Conservation (phyloP, 1,140 invertebrate genomes). For the Platyura marginata region DNA sequence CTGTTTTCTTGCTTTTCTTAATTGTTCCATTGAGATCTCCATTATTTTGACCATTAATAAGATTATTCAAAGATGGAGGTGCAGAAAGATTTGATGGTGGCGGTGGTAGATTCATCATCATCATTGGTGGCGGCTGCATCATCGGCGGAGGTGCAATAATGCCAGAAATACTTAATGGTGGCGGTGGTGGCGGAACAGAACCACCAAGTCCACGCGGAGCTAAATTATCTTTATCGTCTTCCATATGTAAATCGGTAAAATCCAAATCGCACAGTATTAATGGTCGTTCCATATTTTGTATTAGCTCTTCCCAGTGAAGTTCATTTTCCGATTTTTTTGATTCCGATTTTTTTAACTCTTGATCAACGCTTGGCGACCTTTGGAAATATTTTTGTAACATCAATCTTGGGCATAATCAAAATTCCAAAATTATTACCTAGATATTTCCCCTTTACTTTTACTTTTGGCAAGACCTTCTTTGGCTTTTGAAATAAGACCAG, state of each 20-base stretch:
- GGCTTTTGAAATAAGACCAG: conserved; percentile 77
- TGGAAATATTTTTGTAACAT: not conserved
- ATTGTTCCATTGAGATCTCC: conserved; percentile 26
- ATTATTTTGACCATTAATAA: conserved; percentile 16
- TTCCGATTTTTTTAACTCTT: conserved; percentile 32
- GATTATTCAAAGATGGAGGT: conserved; percentile 14
- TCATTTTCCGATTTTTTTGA: conserved; percentile 82
- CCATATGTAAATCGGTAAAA: conserved; percentile 79
- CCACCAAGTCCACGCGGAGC: conserved; percentile 36
- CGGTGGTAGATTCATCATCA: conserved; percentile 24
- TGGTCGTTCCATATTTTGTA: conserved; percentile 60
- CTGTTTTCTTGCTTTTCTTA: conserved; percentile 92
- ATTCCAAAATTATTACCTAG: conserved; percentile 10
- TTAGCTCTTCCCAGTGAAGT: conserved; percentile 84
- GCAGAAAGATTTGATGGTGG: conserved; percentile 23
- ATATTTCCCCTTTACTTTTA: conserved; percentile 42
- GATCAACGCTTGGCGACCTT: conserved; percentile 26
- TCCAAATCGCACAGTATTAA: conserved; percentile 88
- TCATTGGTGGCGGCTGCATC: conserved; percentile 19
- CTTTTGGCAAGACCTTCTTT: conserved; percentile 79
- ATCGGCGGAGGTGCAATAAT: conserved; percentile 23
- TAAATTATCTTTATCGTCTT: conserved; percentile 49
- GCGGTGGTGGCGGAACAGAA: conserved; percentile 53
- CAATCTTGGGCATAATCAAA: not conserved
- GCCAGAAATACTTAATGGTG: conserved; percentile 16